Base-by-base conservation (phyloP, 2,113 vertebrate genomes). In the Vanacampus margaritifer region DNA sequence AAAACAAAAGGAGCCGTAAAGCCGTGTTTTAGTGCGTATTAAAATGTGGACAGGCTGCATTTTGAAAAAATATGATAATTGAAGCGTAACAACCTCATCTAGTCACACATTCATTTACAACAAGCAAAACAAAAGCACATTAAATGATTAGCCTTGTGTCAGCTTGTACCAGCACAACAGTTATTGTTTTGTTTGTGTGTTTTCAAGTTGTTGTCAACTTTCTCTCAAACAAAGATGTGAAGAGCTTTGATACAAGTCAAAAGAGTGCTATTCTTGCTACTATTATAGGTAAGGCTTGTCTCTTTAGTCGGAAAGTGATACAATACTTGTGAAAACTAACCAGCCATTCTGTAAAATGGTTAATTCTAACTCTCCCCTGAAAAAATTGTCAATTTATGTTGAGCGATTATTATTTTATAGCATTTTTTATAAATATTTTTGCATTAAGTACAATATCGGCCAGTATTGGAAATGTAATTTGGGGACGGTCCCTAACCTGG, bases 41-140 rank as follows among this genome's bases (percentile, higher is more conserved):
- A 32, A 32, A 32, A 57, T 57, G 54, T 9, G 1, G 12, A 32
- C 26, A 32, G 54, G 54, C 26, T 57, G 26, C 54, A 17, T 57
- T 57, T 23, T 23, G 48, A 51, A 16, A 19, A 57, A 57, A 57
- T 57, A 57, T 57, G 54, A 32, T 32, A 57, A 57, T 14, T 57
- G 54, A 8, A 9, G 54, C 26, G 6, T 32, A 32, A 32, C 13
- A 57, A 35, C 14, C 14, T 32, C 26, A 57, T 57, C 26, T 6
- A 17, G 54, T 32, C 6, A 8, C 54, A 7, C 16, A 32, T 56
- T 56, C 24, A 56, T 32, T 57, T 8, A 57, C 54, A 57, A 57
- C 13, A 57, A 54, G 26, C 54, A 32, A 57, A 57, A 57, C 13
- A 57, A 57, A 57, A 57, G 16, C 54, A 57, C 13, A 28, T 57